Percentiles rank a stretch among this genome's conserved stretches.
These are phyloP conservation scores for Bubalus kerabau DNA, from an alignment of 2,113 vertebrate species.

Conservation along the genomic window DNA sequence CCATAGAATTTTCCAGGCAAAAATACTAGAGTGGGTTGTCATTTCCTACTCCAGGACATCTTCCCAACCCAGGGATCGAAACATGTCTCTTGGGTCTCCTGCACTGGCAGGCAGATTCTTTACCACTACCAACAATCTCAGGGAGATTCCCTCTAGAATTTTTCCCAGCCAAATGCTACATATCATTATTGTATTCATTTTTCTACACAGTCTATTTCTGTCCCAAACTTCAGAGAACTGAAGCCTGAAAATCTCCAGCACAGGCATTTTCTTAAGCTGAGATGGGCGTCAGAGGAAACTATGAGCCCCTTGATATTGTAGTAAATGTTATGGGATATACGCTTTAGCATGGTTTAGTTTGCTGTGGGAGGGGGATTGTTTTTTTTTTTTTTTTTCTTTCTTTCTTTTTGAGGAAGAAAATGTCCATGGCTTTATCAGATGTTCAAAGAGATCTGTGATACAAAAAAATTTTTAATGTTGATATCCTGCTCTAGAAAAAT, in stretches of 20 bases:
- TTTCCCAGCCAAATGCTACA: background rate
- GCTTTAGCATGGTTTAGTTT: background rate
- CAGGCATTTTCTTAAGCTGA: background rate
- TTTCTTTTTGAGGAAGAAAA: background rate
- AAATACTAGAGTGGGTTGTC: background rate
- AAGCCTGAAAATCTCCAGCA: background rate
- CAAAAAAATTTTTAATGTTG: background rate
- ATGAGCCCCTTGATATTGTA: background rate
- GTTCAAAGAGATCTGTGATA: background rate
- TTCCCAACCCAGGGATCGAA: background rate
- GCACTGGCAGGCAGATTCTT: background rate
- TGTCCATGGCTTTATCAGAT: background rate
- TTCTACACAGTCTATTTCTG: background rate
- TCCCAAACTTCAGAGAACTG: background rate
- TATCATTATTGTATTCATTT: background rate
- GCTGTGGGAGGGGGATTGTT: background rate
- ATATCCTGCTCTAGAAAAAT: background rate
- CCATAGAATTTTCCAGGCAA: background rate
- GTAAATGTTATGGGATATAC: background rate
- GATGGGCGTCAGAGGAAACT: background rate
- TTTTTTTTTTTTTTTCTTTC: background rate
- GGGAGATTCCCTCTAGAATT: background rate
- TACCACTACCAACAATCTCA: background rate
- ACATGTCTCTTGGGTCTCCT: background rate
- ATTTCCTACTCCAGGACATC: background rate